These are phyloP conservation scores for Paguma larvata DNA, from an alignment of 2,797 vertebrate species.

Conservation along the genomic window DNA sequence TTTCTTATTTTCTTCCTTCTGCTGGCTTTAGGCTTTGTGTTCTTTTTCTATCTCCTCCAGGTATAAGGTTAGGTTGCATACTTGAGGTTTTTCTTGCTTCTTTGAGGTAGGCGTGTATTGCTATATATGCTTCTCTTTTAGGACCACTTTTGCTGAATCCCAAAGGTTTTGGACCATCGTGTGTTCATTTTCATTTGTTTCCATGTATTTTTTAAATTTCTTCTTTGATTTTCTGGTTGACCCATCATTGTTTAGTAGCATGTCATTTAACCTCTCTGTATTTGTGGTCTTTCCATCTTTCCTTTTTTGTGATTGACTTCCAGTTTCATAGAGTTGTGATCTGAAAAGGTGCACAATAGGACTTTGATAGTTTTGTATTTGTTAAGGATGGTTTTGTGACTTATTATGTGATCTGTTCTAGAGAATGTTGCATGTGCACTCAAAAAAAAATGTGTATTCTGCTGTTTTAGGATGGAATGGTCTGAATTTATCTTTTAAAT, in stretches of 20 bases:
- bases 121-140: background rate
- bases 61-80: background rate
- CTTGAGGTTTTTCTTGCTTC: background rate
- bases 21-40: background rate
- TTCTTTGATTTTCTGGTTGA: background rate
- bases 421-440: too few species aligned
- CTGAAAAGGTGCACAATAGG: background rate
- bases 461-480: too few species aligned
- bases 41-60: background rate
- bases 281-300: background rate
- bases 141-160: background rate
- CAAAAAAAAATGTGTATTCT: too few species aligned
- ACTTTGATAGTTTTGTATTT: background rate
- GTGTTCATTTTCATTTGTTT: background rate
- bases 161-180: background rate
- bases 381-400: background rate
- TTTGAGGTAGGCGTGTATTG: background rate
- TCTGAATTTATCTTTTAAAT: too few species aligned
- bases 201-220: background rate
- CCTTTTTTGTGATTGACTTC: background rate
- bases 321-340: background rate
- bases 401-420: too few species aligned
- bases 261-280: background rate
- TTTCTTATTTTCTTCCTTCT: background rate
- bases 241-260: background rate